Evolutionary conservation across 1,140 invertebrate genomes (phyloP).

Genomic region (Drosophila bocqueti): DNA sequence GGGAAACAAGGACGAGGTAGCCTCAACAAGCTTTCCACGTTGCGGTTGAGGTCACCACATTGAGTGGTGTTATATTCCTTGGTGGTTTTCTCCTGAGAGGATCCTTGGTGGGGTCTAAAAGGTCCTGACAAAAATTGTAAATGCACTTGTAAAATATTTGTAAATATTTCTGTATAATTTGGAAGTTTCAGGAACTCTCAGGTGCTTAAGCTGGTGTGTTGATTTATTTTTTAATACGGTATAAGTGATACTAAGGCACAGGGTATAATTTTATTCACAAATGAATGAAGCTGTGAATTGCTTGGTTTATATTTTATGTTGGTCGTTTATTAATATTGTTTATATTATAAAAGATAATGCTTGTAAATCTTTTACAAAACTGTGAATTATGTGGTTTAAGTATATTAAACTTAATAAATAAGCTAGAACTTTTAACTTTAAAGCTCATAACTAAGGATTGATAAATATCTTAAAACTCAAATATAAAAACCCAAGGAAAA

Average conservation of each 20-base stretch:
- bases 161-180: not conserved
- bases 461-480: not conserved
- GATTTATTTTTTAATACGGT: not conserved
- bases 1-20: not conserved
- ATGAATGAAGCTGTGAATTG: too few relatives aligned
- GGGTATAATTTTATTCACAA: not conserved
- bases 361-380: too few relatives aligned
- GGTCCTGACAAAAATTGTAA: constrained; percentile 15
- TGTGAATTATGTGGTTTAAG: too few relatives aligned
- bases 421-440: too few relatives aligned
- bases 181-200: too few relatives aligned
- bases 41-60: constrained; percentile 52
- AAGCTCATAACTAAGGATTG: not conserved
- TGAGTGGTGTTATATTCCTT: constrained; percentile 23
- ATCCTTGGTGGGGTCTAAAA: constrained; percentile 1
- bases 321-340: not conserved
- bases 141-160: not conserved
- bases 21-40: constrained; percentile 22
- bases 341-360: too few relatives aligned
- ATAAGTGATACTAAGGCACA: too few relatives aligned
- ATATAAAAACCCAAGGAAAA: not conserved
- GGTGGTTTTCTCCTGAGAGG: constrained; percentile 11
- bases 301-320: not conserved
- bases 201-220: too few relatives aligned
- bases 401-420: too few relatives aligned